Conservation (phyloP, 2,797 vertebrate species). For the Adrianichthys oophorus region DNA sequence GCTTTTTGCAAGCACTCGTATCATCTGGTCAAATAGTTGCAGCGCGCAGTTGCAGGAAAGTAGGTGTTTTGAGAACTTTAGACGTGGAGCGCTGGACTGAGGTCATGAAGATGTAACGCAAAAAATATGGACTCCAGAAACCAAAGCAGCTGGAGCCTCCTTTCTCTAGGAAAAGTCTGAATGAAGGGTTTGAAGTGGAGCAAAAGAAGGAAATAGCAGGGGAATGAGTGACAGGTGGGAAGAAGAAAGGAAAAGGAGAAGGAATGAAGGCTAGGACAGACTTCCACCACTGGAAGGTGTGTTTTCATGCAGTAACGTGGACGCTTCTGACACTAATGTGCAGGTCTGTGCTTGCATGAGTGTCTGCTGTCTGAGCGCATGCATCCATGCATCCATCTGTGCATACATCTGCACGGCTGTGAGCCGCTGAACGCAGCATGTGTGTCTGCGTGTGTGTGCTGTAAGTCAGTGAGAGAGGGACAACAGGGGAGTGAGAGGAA, state of each 20-base stretch:
- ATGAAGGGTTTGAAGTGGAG: not conserved
- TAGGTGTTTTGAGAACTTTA: no score
- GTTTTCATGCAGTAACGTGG: not conserved
- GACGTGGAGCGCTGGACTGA: no score
- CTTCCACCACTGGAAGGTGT: conserved; percentile 1
- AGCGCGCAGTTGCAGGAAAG: no score
- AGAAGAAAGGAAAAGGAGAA: conserved; percentile 11
- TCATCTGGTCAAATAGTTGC: no score
- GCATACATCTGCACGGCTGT: conserved; percentile 32
- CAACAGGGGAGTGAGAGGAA: conserved; percentile 47
- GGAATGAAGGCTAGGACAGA: conserved; percentile 1
- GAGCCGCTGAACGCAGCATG: conserved; percentile 30
- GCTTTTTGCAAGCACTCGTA: no score
- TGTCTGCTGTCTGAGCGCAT: conserved; percentile 33
- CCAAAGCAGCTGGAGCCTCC: conserved; percentile 11
- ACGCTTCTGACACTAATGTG: conserved; percentile 13
- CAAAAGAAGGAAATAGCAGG: not conserved
- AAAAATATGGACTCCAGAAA: not conserved
- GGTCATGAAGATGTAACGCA: not conserved
- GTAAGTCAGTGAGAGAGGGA: conserved; percentile 52
- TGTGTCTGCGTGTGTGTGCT: conserved; percentile 36
- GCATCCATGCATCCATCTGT: conserved; percentile 42
- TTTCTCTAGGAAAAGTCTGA: conserved; percentile 16
- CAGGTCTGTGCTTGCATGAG: conserved; percentile 36
- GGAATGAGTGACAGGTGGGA: conserved; percentile 8